phyloP scores from a whole-genome alignment of 2,113 vertebrate genomes.

The Engraulis encrasicolus region DNA sequence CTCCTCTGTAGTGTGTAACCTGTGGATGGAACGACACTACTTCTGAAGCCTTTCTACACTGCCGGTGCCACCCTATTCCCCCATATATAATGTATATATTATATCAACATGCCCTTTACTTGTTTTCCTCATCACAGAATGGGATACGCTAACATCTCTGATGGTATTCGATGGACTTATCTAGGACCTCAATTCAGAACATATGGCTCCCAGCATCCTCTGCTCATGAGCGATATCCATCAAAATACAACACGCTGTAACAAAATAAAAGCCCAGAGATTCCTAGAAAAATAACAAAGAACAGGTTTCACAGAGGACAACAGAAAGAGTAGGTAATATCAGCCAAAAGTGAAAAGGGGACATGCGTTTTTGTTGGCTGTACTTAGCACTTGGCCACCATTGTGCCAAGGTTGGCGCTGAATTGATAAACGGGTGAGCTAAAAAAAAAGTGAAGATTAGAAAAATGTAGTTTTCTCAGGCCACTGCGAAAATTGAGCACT shows the following conservation, averaged over 20 bases:
- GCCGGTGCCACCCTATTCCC: background rate
- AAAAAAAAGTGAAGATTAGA: no score
- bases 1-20: background rate
- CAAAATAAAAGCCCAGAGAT: background rate
- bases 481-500: conserved; percentile 2
- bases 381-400: background rate
- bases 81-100: background rate
- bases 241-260: background rate
- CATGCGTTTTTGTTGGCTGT: background rate
- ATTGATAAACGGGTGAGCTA: background rate
- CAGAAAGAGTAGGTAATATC: background rate
- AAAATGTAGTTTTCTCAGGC: background rate
- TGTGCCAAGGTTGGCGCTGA: background rate
- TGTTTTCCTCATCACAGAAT: background rate
- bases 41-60: background rate
- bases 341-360: background rate
- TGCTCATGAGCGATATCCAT: background rate
- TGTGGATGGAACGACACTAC: background rate
- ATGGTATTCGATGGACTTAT: background rate
- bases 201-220: background rate
- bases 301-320: background rate
- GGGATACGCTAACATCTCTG: background rate
- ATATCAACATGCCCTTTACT: background rate
- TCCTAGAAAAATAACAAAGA: background rate
- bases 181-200: background rate